Conservation (phyloP, 2,797 vertebrate species). For the Anas capensis region DNA sequence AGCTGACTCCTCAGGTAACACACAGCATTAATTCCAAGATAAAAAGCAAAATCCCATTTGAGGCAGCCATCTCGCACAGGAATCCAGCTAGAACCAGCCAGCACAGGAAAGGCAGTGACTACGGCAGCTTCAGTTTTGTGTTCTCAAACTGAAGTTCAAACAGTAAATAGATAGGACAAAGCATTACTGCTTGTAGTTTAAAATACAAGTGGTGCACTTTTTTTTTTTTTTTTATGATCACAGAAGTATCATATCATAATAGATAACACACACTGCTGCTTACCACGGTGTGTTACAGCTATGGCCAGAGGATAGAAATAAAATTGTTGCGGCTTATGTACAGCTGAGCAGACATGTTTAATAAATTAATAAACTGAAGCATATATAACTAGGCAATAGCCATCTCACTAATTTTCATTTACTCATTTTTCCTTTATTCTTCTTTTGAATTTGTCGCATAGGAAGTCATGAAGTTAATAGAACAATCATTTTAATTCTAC, state of each 20-base stretch:
- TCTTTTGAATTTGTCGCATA: background rate
- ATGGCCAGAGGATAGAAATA: background rate
- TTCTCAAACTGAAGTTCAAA: background rate
- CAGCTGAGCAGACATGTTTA: background rate
- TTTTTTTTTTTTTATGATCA: no score
- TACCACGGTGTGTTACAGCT: background rate
- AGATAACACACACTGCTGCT: background rate
- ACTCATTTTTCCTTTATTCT: conserved; percentile 21
- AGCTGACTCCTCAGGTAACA: background rate
- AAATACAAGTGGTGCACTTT: background rate
- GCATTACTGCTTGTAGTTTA: background rate
- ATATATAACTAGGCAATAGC: conserved; percentile 23
- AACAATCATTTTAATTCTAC: conserved; percentile 9
- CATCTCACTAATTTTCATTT: conserved; percentile 14
- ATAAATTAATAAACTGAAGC: conserved; percentile 34
- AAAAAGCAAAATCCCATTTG: background rate
- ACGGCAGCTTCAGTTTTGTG: background rate
- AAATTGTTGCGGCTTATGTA: background rate
- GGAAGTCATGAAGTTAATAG: background rate
- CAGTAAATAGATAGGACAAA: background rate
- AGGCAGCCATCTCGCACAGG: background rate
- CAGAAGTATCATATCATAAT: background rate
- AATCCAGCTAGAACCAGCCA: background rate
- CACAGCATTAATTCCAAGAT: background rate
- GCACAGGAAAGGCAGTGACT: background rate